Percentiles rank a stretch among this genome's conserved stretches.
These are phyloP conservation scores for Danionella dracula DNA, from an alignment of 2,797 vertebrate genomes.

Conservation along the genomic window DNA sequence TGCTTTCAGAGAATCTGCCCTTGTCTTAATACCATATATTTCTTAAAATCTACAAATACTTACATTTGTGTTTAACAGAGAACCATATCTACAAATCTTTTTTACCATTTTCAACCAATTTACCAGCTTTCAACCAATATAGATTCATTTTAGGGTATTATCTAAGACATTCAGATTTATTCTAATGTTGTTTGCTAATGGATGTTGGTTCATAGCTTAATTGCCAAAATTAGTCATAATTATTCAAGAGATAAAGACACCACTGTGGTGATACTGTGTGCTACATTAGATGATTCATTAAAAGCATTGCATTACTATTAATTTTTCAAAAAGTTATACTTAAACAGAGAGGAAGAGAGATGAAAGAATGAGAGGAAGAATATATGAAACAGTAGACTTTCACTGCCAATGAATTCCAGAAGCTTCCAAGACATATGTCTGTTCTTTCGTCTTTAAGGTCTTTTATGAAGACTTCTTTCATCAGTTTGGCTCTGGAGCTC, in stretches of 20 bases:
- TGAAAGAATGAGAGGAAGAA: background rate
- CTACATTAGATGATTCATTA: conserved; percentile 7
- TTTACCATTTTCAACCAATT: too few species aligned
- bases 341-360: background rate
- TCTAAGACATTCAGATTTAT: background rate
- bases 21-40: too few species aligned
- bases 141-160: too few species aligned
- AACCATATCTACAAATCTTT: too few species aligned
- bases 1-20: too few species aligned
- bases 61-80: too few species aligned
- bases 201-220: conserved; percentile 4
- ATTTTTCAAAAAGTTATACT: background rate
- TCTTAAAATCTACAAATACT: too few species aligned
- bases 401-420: conserved; percentile 16
- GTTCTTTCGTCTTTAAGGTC: conserved; percentile 28
- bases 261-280: background rate
- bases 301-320: background rate
- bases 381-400: conserved; percentile 4
- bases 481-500: conserved; percentile 18
- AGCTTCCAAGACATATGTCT: conserved; percentile 30
- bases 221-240: background rate
- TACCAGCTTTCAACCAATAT: too few species aligned
- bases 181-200: background rate
- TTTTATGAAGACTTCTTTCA: conserved; percentile 41
- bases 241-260: background rate